Conservation (phyloP, 2,797 vertebrate species). For the Aplochiton taeniatus region DNA sequence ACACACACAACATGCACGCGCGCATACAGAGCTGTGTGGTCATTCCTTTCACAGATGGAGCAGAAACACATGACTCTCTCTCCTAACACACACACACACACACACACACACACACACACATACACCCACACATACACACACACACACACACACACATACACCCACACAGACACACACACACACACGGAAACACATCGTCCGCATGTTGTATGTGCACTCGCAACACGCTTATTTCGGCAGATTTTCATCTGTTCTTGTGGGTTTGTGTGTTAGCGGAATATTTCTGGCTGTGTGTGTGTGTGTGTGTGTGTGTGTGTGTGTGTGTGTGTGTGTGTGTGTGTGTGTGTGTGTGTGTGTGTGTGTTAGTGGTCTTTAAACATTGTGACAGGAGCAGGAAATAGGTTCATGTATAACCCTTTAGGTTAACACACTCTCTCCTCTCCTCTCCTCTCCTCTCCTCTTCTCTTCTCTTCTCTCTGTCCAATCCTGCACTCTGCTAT, state of each 20-base stretch:
- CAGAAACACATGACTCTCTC: constrained; percentile 76
- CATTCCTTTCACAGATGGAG: constrained; percentile 85
- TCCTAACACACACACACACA: constrained; percentile 52
- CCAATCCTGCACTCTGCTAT: background rate
- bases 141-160: constrained; percentile 26
- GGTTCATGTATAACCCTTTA: constrained; percentile 73
- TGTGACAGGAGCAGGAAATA: constrained; percentile 69
- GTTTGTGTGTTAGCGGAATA: too few species aligned
- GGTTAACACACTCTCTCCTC: constrained; percentile 41
- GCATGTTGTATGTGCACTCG: too few species aligned
- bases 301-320: background rate
- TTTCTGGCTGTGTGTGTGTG: constrained; percentile 53
- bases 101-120: constrained; percentile 18
- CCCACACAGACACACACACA: constrained; percentile 41
- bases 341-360: constrained; percentile 17
- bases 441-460: background rate
- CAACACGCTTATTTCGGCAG: constrained; percentile 70
- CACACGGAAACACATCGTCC: too few species aligned
- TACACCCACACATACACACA: constrained; percentile 24
- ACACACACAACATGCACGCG: too few species aligned
- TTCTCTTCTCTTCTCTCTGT: background rate
- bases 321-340: background rate
- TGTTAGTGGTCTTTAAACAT: constrained; percentile 55
- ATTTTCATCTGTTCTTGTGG: too few species aligned
- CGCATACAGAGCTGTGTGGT: constrained; percentile 61